These are phyloP conservation scores for Colletes latitarsis DNA, from an alignment of 1,140 invertebrate species.

Conservation along the genomic window DNA sequence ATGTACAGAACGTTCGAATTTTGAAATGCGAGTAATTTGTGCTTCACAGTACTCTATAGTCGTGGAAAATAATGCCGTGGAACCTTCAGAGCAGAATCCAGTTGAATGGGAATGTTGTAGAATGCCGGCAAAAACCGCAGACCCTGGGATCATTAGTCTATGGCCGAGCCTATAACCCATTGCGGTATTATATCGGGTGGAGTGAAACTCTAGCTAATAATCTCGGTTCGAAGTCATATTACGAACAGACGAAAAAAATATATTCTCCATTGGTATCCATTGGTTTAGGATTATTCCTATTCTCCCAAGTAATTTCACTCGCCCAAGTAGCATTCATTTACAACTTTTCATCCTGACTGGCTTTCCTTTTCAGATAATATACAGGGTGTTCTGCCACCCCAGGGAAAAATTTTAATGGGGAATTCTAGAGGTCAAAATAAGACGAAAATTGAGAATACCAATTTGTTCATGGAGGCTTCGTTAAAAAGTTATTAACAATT, in stretches of 20 bases:
- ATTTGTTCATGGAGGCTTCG: too few relatives aligned
- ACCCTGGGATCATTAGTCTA: slow-evolving; percentile 80
- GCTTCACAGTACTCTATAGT: slow-evolving; percentile 41
- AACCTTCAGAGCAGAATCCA: slow-evolving; percentile 73
- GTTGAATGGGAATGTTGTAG: slow-evolving; percentile 81
- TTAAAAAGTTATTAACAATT: too few relatives aligned
- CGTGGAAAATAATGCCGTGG: slow-evolving; percentile 68
- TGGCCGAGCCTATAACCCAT: slow-evolving; percentile 72
- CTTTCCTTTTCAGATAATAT: too few relatives aligned
- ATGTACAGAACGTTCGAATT: background rate
- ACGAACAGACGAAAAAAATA: background rate
- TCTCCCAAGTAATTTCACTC: too few relatives aligned
- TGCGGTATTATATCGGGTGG: slow-evolving; percentile 63
- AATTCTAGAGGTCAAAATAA: too few relatives aligned
- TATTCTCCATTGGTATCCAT: too few relatives aligned
- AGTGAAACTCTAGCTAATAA: slow-evolving; percentile 45
- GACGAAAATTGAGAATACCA: too few relatives aligned
- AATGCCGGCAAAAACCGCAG: slow-evolving; percentile 81
- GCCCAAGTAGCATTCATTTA: too few relatives aligned
- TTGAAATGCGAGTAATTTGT: slow-evolving; percentile 13
- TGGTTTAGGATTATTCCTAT: too few relatives aligned
- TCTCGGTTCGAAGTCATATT: background rate
- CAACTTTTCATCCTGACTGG: too few relatives aligned
- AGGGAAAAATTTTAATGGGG: too few relatives aligned
- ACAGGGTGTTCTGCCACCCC: too few relatives aligned